phyloP scores from a whole-genome alignment of 2,888 invertebrate genomes.

The Oxystoma pomonae region DNA sequence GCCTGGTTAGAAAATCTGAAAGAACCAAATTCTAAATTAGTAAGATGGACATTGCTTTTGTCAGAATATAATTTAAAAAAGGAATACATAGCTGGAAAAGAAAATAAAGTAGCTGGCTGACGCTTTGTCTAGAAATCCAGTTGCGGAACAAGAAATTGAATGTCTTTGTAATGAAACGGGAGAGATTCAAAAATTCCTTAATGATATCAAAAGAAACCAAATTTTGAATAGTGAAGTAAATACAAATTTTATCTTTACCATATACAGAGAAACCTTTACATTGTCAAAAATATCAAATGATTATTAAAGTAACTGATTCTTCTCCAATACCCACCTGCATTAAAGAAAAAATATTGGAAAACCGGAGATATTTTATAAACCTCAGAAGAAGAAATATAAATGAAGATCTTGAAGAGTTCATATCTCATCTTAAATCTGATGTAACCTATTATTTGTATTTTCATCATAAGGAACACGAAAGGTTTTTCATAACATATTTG shows the following conservation, averaged over 20 bases:
- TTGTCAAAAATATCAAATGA: neutral
- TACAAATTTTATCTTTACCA: conserved; percentile 2
- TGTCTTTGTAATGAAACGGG: neutral
- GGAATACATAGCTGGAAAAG: conserved; percentile 7
- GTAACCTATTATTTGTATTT: neutral
- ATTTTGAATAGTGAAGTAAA: neutral
- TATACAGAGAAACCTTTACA: conserved; percentile 7
- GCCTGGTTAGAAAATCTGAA: conserved; percentile 19
- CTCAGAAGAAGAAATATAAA: conserved; percentile 1
- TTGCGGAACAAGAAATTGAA: neutral
- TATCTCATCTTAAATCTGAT: neutral
- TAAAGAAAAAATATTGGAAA: conserved; percentile 5
- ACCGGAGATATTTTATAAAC: conserved; percentile 5
- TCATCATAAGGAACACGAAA: conserved; percentile 1
- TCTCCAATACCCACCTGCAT: too few relatives aligned
- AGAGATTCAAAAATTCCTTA: neutral
- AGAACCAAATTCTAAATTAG: conserved; percentile 13
- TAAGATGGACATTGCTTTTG: conserved; percentile 12
- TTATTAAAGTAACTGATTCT: conserved; percentile 1
- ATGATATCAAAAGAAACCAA: neutral
- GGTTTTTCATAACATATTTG: neutral
- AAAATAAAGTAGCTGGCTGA: conserved; percentile 12
- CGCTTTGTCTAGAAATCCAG: conserved; percentile 3
- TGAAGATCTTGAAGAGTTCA: conserved; percentile 2
- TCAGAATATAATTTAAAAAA: conserved; percentile 14